Evolutionary conservation across 2,888 invertebrate genomes (phyloP).

Genomic region (Cremastinae sp.): DNA sequence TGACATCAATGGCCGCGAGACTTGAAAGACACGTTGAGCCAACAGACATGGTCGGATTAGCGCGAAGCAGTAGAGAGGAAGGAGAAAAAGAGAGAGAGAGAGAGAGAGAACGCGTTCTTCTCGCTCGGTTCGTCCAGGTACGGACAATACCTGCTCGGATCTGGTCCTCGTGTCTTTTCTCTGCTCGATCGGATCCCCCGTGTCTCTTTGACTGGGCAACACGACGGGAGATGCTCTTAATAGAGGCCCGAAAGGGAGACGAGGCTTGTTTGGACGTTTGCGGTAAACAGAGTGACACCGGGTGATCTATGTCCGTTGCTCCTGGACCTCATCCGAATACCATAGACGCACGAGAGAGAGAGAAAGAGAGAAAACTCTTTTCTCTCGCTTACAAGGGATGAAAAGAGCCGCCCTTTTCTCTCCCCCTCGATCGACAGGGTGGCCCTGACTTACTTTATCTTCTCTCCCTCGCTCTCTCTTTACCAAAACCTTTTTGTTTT

Average conservation of each 20-base stretch:
- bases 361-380: conserved; percentile 17
- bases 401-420: conserved; percentile 69
- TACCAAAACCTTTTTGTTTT: conserved; percentile 28
- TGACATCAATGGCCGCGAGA: conserved; percentile 69
- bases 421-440: conserved; percentile 62
- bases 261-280: conserved; percentile 79
- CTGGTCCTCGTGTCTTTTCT: conserved; percentile 59
- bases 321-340: conserved; percentile 20
- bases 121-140: conserved; percentile 67
- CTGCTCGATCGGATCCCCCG: conserved; percentile 58
- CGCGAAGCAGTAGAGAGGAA: conserved; percentile 15
- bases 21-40: conserved; percentile 57
- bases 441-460: conserved; percentile 55
- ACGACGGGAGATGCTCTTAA: conserved; percentile 73
- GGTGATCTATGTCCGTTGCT: conserved; percentile 75
- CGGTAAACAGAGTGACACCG: conserved; percentile 80
- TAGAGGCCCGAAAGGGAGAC: conserved; percentile 72
- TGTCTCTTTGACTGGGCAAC: conserved; percentile 70
- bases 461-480: conserved; percentile 31
- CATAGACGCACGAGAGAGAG: not conserved
- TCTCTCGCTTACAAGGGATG: conserved; percentile 64
- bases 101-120: conserved; percentile 37
- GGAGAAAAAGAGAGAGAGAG: conserved; percentile 29
- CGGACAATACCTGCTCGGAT: conserved; percentile 65
- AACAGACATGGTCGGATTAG: conserved; percentile 53